phyloP scores from a whole-genome alignment of 2,888 invertebrate genomes.

The Adela reaumurella region DNA sequence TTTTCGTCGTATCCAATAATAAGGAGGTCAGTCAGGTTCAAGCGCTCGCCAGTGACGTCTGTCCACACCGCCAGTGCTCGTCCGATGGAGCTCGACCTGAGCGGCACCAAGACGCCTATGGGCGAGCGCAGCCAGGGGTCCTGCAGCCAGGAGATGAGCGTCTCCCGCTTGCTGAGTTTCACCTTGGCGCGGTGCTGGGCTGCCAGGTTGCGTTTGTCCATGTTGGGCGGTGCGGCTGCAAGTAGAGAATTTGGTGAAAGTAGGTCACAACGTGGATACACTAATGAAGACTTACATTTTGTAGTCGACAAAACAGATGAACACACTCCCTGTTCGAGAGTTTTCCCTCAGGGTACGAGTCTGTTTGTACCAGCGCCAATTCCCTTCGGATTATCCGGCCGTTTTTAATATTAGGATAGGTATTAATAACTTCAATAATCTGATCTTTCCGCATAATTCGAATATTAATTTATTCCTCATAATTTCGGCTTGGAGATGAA shows the following conservation, averaged over 20 bases:
- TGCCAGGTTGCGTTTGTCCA: constrained; percentile 22
- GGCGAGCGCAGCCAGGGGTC: constrained; percentile 45
- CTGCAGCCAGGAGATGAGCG: constrained; percentile 37
- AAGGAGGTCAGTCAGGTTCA: constrained; percentile 37
- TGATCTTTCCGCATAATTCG: too few species aligned
- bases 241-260: constrained; percentile 2
- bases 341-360: too few species aligned
- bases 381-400: too few species aligned
- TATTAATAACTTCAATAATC: too few species aligned
- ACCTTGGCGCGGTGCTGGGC: constrained; percentile 15
- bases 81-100: constrained; percentile 33
- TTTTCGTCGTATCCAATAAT: constrained; percentile 46
- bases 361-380: too few species aligned
- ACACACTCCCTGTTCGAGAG: too few species aligned
- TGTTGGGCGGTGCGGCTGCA: constrained; percentile 22
- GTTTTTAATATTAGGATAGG: too few species aligned
- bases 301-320: too few species aligned
- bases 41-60: constrained; percentile 27
- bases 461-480: too few species aligned
- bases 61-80: constrained; percentile 41
- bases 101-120: constrained; percentile 39
- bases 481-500: too few species aligned
- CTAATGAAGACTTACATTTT: too few species aligned
- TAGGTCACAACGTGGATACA: too few species aligned
- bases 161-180: constrained; percentile 23